Evolutionary conservation across 2,888 invertebrate species (phyloP), one percentile per base, ranked within the genome.

Genomic region (Drosophila dives): DNA sequence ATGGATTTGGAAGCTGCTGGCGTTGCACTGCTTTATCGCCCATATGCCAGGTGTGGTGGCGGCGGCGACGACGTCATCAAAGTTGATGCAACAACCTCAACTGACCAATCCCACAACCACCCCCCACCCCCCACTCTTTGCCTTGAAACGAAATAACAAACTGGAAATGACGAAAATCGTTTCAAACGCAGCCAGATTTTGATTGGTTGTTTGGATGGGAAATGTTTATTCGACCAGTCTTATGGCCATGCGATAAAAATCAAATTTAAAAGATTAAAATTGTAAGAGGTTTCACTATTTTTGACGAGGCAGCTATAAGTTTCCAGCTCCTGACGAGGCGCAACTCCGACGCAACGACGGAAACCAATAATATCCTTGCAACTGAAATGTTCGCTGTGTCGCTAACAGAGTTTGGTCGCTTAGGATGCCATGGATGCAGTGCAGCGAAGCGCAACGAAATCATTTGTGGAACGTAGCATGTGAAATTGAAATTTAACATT

Each of bases 241-340:
- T 77, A 80, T 79, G 74, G 56, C 63, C 71, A 15, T 20, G 67
- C 82, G 71, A 85, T 85, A 77, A 87, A 85, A 87, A 85, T 82
- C 72, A 74, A 85, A 85, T 85, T 87, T 80, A 54, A 58, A 75
- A 65, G 75, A 72, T 80, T 68, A 53, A 72, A 71, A 71, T 76
- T 72, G 62, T 65, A 65, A 63, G 76, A 65, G 72, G 86, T 64
- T 80, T 68, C 54, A 72, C 73, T 78, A 84, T 23, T 23, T 23
- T 78, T 87, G 82, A 72, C 81, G 63, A 60, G 65, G 53, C 66
- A 65, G 68, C 72, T 78, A 65, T 56, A 69, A 69, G 70, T 20
- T 45, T 3, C 61, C 67, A 67, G 53, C 58, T 60, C 51, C 74
- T 51, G 69, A 61, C 62, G 54, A 55, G 62, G 49, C 54, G 23